Conservation (phyloP, 2,888 invertebrate species). For the Cataglyphis albicans region DNA sequence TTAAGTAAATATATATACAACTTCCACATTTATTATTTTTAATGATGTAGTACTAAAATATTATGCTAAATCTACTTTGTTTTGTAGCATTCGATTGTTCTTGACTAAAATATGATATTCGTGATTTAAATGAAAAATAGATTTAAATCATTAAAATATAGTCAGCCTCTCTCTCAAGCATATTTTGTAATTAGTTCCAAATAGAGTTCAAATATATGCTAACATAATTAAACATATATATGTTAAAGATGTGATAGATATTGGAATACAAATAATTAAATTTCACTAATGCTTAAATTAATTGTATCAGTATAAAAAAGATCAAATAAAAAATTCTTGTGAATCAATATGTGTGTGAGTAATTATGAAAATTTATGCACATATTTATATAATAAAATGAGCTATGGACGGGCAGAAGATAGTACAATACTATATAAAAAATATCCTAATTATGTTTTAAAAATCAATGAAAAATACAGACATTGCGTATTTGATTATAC, state of each 20-base stretch:
- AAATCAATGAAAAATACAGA: constrained; percentile 7
- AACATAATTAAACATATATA: constrained; percentile 23
- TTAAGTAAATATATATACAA: constrained; percentile 24
- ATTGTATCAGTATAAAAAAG: constrained; percentile 19
- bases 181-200: constrained; percentile 4
- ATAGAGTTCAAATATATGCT: constrained; percentile 10
- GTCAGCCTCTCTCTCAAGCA: constrained; percentile 11
- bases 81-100: not conserved
- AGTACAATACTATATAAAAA: not conserved
- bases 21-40: constrained; percentile 17
- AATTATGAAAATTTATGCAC: constrained; percentile 13
- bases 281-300: constrained; percentile 13
- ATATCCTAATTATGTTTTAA: not conserved
- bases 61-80: not conserved
- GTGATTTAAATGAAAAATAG: constrained; percentile 25
- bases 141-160: constrained; percentile 29
- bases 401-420: constrained; percentile 19
- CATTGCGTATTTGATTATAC: not conserved
- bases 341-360: not conserved
- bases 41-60: not conserved
- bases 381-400: constrained; percentile 10
- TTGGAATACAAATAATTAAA: constrained; percentile 29
- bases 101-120: constrained; percentile 11
- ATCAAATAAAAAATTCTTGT: constrained; percentile 7
- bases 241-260: constrained; percentile 8